phyloP scores from a whole-genome alignment of 2,888 invertebrate species.

The Apeira syringaria region DNA sequence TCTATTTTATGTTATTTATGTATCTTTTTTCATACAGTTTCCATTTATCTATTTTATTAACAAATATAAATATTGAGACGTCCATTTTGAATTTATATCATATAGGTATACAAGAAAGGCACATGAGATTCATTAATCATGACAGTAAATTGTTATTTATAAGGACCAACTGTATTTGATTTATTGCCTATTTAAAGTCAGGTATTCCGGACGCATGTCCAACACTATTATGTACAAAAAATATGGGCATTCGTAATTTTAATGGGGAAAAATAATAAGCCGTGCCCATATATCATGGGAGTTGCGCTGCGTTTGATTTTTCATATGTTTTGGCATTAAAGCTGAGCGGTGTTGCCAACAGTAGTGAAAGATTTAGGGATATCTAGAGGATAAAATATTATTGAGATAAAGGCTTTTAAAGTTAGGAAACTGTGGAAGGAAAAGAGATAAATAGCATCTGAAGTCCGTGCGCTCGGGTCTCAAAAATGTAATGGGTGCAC shows the following conservation, averaged over 20 bases:
- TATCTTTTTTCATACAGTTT: too few relatives aligned
- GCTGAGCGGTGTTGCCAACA: conserved; percentile 59
- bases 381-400: conserved; percentile 14
- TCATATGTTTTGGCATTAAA: conserved; percentile 69
- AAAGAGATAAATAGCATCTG: not conserved
- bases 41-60: too few relatives aligned
- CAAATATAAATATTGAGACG: too few relatives aligned
- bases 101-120: too few relatives aligned
- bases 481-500: too few relatives aligned
- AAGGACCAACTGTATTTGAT: too few relatives aligned
- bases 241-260: conserved; percentile 68
- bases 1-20: too few relatives aligned
- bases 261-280: conserved; percentile 79
- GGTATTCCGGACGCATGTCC: conserved; percentile 1
- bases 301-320: conserved; percentile 68
- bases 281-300: conserved; percentile 58
- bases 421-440: not conserved
- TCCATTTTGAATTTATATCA: too few relatives aligned
- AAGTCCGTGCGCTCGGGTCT: not conserved
- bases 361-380: conserved; percentile 52
- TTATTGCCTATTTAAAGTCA: not conserved
- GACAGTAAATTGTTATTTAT: too few relatives aligned
- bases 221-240: conserved; percentile 36
- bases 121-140: too few relatives aligned
- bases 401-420: conserved; percentile 17